Base-by-base conservation (phyloP, 2,113 vertebrate genomes). In the Columbina picui region DNA sequence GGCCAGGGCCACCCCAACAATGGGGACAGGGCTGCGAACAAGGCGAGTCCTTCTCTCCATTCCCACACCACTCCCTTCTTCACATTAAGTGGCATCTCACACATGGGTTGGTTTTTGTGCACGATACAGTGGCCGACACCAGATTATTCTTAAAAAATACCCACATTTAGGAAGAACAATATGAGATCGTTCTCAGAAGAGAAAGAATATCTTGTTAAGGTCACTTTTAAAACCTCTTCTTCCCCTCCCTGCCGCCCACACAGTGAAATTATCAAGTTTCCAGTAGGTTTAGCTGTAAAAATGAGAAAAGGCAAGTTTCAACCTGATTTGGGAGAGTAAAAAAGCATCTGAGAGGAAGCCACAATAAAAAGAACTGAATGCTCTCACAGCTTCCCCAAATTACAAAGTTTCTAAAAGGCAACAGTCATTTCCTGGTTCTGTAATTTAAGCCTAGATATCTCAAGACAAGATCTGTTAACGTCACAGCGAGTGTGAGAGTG, bases 321-420 rank as follows among this genome's bases (percentile, higher is more conserved):
- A 86, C 89, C 94, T 52, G 81, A 43, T 64, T 34, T 32, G 43
- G 89, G 90, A 91, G 57, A 91, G 43, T 77, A 78, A 80, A 94
- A 88, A 95, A 91, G 70, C 34, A 69, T 76, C 45, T 11, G 49
- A 65, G 64, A 89, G 73, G 86, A 93, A 95, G 83, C 74, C 59
- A 50, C 29, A 22, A 14, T 59, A 73, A 71, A 93, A 92, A 94
- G 29, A 71, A 77, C 12, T 21, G n/a, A 77, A 78, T 61, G 43
- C 65, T 67, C 30, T 79, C 67, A 61, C 65, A 55, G 75, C 89
- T 95, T 87, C 81, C 88, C 70, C 52, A 84, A 67, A 70, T 53
- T 78, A 77, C 86, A 71, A 92, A 84, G 26, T 55, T 88, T 74
- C 77, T 1, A 81, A 84, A 97, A 96, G 96, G 96, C 96, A 97